These are phyloP conservation scores for Neelides folsomi DNA, from an alignment of 2,888 invertebrate species.

Conservation along the genomic window DNA sequence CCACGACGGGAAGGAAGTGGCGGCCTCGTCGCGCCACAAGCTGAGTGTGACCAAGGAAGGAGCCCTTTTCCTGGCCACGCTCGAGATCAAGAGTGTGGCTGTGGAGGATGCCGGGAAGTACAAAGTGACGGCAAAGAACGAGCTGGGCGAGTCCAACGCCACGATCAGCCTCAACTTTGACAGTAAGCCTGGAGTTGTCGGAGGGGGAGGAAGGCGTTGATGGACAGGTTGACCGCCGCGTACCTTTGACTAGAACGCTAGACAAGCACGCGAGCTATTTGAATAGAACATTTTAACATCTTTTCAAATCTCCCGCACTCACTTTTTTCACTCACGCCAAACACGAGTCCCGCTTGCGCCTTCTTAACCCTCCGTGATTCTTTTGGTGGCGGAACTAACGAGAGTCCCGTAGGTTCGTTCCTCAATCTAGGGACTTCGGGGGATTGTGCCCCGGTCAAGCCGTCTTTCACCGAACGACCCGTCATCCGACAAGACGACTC, in stretches of 20 bases:
- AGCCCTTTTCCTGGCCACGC: constrained; percentile 80
- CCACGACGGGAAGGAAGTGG: constrained; percentile 70
- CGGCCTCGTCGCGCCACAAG: constrained; percentile 72
- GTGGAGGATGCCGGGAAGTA: constrained; percentile 96
- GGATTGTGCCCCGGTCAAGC: constrained; percentile 75
- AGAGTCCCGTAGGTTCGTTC: constrained; percentile 35
- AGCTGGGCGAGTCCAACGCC: constrained; percentile 92
- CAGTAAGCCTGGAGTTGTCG: constrained; percentile 59
- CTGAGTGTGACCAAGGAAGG: constrained; percentile 82
- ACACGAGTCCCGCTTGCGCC: too few species aligned
- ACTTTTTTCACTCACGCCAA: too few species aligned
- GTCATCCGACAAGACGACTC: constrained; percentile 93
- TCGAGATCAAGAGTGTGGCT: constrained; percentile 86
- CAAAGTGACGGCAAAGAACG: constrained; percentile 92
- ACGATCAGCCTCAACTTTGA: constrained; percentile 95
- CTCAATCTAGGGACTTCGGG: constrained; percentile 73
- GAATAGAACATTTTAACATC: too few species aligned
- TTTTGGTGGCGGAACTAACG: too few species aligned
- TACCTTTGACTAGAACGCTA: not conserved
- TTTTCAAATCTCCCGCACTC: too few species aligned
- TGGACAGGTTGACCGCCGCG: not conserved
- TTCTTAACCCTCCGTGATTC: too few species aligned
- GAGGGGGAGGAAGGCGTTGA: not conserved
- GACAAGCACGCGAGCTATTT: not conserved
- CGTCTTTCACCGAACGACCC: constrained; percentile 95